Evolutionary conservation across 2,888 invertebrate species (phyloP).

Genomic region (Stenurella melanura): DNA sequence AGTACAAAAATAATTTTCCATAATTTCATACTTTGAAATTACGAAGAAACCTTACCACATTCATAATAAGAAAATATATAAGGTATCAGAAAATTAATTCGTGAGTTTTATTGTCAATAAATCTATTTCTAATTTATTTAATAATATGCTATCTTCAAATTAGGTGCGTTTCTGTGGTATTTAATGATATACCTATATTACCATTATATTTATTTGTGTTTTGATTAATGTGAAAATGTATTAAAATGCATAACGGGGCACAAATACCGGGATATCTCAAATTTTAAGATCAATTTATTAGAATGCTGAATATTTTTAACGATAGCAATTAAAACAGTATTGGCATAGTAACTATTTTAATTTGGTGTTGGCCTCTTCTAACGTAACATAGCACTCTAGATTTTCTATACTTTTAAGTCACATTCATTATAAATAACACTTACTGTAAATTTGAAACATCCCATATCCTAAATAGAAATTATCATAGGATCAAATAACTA

Average conservation of each 20-base stretch:
- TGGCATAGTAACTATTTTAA: background rate
- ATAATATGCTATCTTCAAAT: conserved; percentile 16
- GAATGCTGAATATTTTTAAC: background rate
- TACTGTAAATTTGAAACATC: conserved; percentile 10
- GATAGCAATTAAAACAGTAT: background rate
- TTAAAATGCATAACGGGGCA: conserved; percentile 28
- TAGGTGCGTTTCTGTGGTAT: conserved; percentile 24
- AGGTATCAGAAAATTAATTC: conserved; percentile 12
- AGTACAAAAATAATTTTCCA: too few species aligned
- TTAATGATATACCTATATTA: conserved; percentile 13
- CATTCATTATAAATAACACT: background rate
- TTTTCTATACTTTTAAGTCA: background rate
- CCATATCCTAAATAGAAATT: background rate
- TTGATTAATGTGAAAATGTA: conserved; percentile 33
- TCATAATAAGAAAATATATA: background rate
- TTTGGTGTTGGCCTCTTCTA: background rate
- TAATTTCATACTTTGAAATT: background rate
- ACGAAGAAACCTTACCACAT: conserved; percentile 4
- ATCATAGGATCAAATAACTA: conserved; percentile 20
- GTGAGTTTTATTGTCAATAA: conserved; percentile 34
- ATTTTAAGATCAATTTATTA: conserved; percentile 8
- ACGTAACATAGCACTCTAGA: background rate
- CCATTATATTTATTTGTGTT: conserved; percentile 25
- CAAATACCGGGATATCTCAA: conserved; percentile 21
- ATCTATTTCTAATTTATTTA: conserved; percentile 28